Evolutionary conservation across 2,113 vertebrate genomes (phyloP), one percentile per base, ranked within the genome.

Genomic region (Trogon surrucura): DNA sequence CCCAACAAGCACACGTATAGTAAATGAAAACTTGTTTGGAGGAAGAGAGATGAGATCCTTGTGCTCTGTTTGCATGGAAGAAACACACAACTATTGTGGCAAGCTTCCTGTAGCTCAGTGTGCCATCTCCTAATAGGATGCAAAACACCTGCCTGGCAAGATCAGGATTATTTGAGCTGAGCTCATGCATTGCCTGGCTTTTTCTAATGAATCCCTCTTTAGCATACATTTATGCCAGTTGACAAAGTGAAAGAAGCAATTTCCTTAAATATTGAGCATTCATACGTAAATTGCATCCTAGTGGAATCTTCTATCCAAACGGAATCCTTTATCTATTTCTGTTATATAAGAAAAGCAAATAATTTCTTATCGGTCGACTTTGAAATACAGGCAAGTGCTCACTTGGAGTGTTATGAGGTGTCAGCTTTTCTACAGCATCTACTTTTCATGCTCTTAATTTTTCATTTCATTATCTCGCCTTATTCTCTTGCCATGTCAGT

Each of bases 361-460:
- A 86, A 97, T 96, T 96, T 94, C 91, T 97, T 96, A 97, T 97
- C 96, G 45, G 89, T 74, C 0, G 58, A 92, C 93, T 96, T 96
- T 96, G 96, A 95, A 97, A 96, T 75, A 73, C 89, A 92, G 80
- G 91, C 93, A 85, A 95, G 74, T 79, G 91, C 87, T 97, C 92
- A 78, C 89, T 92, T 58, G 48, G 64, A 95, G 91, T 84, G 78
- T 95, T 96, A 91, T 88, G 95, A 97, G 95, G 77, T 96, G 97
- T 96, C 97, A 97, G 97, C 97, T 97, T 95, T 97, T 97, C 96
- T 79, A 56, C 70, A 45, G 93, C 85, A 66, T 91, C 91, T 87
- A 75, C 70, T 97, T 96, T 97, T 89, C 95, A 97, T 83, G 93
- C 85, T 96, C 95, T 90, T 97, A 97, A 97, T 97, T 97, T 97